Evolutionary conservation across 2,797 vertebrate genomes (phyloP).

Genomic region (Siniperca obscura): DNA sequence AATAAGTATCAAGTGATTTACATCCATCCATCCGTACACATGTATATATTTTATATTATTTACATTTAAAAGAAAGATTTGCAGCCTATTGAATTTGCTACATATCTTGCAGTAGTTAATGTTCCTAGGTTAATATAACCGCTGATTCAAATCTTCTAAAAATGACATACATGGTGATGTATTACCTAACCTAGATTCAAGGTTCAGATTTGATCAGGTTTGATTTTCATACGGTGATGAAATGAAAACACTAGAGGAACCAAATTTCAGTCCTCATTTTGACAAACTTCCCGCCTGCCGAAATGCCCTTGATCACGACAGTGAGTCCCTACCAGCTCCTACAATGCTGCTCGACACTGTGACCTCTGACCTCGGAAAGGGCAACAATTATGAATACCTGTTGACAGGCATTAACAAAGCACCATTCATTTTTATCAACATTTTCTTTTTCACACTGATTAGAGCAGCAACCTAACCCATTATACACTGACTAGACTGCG

Average conservation of each 20-base stretch:
- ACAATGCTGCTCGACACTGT: not conserved
- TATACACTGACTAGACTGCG: not conserved
- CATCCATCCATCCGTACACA: not conserved
- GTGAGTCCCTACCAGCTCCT: not conserved
- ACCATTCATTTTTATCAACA: not conserved
- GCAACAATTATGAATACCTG: not conserved
- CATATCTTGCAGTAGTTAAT: not conserved
- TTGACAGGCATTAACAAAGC: not conserved
- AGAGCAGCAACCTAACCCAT: not conserved
- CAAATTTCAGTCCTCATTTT: not conserved
- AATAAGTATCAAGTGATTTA: no score
- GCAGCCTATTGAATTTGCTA: not conserved
- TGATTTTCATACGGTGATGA: not conserved
- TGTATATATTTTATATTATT: not conserved
- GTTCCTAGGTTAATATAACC: not conserved
- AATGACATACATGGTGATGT: no score
- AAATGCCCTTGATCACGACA: not conserved
- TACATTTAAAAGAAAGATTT: not conserved
- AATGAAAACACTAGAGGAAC: not conserved
- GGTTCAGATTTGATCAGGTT: not conserved
- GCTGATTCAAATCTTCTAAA: conserved; percentile 5
- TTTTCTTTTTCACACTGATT: not conserved
- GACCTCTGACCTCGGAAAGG: not conserved
- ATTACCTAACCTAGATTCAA: not conserved
- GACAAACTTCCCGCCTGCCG: not conserved